Evolutionary conservation across 37 sponge, comb jelly and placozoan species (phyloP).

Genomic region (Agelas oroides): DNA sequence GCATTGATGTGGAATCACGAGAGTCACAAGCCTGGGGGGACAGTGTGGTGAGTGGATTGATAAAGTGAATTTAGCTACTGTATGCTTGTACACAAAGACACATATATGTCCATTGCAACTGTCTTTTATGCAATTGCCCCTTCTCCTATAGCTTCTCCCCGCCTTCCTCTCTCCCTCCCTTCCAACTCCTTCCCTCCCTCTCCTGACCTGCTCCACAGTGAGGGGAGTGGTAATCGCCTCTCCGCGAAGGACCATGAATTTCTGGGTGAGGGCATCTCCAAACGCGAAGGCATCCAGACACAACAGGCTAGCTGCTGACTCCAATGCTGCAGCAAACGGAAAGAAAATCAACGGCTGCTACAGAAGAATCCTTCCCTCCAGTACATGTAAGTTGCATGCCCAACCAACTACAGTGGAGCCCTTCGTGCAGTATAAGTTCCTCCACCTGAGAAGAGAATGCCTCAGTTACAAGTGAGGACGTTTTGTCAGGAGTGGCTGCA

Average conservation of each 20-base stretch:
- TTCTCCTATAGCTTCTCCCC: no score
- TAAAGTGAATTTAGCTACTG: not conserved
- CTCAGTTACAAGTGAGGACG: no score
- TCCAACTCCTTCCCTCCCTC: not conserved
- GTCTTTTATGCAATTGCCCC: no score
- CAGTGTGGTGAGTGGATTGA: not conserved
- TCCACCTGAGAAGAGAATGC: no score
- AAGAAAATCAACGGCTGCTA: no score
- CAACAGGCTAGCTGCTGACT: constrained; percentile 70
- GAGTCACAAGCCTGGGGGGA: constrained; percentile 83
- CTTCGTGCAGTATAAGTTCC: no score
- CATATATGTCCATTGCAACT: not conserved
- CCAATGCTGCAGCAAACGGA: constrained; percentile 33
- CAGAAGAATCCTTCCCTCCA: no score
- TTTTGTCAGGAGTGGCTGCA: no score
- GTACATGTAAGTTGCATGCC: no score
- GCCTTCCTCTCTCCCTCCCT: not conserved
- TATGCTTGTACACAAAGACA: not conserved
- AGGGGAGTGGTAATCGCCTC: constrained; percentile 97
- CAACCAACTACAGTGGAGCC: no score
- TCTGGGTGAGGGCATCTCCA: constrained; percentile 90
- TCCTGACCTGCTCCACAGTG: constrained; percentile 80
- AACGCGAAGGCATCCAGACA: constrained; percentile 77
- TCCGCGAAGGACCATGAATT: constrained; percentile 88
- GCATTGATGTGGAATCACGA: constrained; percentile 93